Base-by-base conservation (phyloP, 2,888 invertebrate species). In the Tenodera sinensis region DNA sequence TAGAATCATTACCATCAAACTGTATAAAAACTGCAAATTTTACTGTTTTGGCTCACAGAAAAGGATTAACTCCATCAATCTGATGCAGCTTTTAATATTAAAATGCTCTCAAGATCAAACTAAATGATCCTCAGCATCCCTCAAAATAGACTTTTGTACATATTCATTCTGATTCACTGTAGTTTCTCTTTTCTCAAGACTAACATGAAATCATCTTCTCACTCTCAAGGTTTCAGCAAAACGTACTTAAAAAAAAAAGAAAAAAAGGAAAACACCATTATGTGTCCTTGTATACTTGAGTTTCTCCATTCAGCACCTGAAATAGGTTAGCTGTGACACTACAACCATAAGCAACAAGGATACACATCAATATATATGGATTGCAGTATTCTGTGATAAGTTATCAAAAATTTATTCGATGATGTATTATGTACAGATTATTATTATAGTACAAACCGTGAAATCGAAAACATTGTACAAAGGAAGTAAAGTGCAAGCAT, bases 341-440 rank as follows among this genome's bases (percentile, higher is more conserved):
- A 28, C 9, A 28, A 28, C 28, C 30, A 87, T 42, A 82, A 87
- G 83, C n/a, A 87, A 30, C 20, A 83, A 87, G 28, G 28, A 86
- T 27, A 28, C 54, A 71, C 54, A 71, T 15, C 20, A 71, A 71
- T 25, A 86, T 15, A 71, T 86, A 86, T 81, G 86, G 86, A 86
- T 86, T 54, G 30, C 86, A 87, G 87, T 87, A 87, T 88, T 89
- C 88, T 90, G 89, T 90, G 88, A 89, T 90, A 89, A 90, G 90
- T 90, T 90, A 90, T 90, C 88, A 90, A 90, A 90, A 90, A 90
- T 90, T 90, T 90, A 90, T 90, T 90, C 90, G 90, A 90, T 90
- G 90, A 90, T 90, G 90, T 90, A 89, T 89, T 90, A 90, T 90
- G 88, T 90, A 90, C 90, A 90, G 89, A 83, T 88, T 90, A 89